A percentile compares a stretch with the other conserved stretches of the same genome.
Conservation (phyloP, 2,888 invertebrate genomes). For the Hydroisotoma schaefferi region DNA sequence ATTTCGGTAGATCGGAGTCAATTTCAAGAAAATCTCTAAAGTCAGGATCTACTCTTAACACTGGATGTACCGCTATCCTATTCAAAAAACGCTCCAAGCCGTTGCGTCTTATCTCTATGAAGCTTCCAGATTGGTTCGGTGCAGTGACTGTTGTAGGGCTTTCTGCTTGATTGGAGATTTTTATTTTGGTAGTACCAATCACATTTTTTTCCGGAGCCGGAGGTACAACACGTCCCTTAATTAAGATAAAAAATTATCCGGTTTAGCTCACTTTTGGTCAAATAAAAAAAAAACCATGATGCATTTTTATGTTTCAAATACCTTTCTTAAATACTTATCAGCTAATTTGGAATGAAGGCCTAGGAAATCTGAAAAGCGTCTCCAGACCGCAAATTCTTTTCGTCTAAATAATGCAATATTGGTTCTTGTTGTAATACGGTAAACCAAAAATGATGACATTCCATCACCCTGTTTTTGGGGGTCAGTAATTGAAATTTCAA, state of each 20-base stretch:
- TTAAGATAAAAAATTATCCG: too few relatives aligned
- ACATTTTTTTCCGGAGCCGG: slow-evolving; percentile 98
- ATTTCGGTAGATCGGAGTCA: slow-evolving; percentile 87
- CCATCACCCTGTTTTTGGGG: slow-evolving; percentile 97
- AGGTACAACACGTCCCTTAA: slow-evolving; percentile 92
- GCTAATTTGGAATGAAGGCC: slow-evolving; percentile 92
- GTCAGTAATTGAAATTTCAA: slow-evolving; percentile 64
- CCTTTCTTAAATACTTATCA: slow-evolving; percentile 78
- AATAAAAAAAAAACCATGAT: slow-evolving; percentile 14
- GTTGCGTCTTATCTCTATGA: slow-evolving; percentile 85
- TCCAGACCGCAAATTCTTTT: slow-evolving; percentile 74
- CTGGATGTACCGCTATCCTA: slow-evolving; percentile 81
- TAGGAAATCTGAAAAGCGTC: slow-evolving; percentile 96
- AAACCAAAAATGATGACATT: slow-evolving; percentile 94
- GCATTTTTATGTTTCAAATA: too few relatives aligned
- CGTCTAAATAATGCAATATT: slow-evolving; percentile 82
- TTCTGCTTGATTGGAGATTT: slow-evolving; percentile 64
- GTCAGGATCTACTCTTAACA: slow-evolving; percentile 85
- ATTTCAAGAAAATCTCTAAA: slow-evolving; percentile 95
- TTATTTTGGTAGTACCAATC: slow-evolving; percentile 92
- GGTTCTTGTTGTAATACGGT: slow-evolving; percentile 86
- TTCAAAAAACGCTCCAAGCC: slow-evolving; percentile 88
- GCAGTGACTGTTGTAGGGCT: slow-evolving; percentile 31
- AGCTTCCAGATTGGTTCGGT: slow-evolving; percentile 61
- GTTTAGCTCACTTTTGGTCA: too few relatives aligned